Conservation (phyloP, 1,140 invertebrate genomes). For the Lucilia sericata region DNA sequence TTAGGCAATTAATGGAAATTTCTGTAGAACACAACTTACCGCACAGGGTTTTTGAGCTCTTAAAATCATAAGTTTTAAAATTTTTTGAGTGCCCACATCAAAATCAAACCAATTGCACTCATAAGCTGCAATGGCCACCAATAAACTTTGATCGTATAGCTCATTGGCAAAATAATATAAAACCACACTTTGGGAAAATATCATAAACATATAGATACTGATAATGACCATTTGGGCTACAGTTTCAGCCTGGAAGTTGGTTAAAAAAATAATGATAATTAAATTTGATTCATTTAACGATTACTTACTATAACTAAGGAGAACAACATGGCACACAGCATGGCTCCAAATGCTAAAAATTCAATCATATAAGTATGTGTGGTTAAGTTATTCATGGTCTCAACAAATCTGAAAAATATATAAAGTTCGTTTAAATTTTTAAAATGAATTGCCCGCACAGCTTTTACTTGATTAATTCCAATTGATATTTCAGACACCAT, state of each 20-base stretch:
- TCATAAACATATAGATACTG: conserved; percentile 63
- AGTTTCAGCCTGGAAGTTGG: conserved; percentile 50
- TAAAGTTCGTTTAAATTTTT: not conserved
- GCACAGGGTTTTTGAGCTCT: conserved; percentile 61
- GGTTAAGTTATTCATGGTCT: conserved; percentile 56
- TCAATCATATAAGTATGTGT: conserved; percentile 59
- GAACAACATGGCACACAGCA: conserved; percentile 59
- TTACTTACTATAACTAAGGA: conserved; percentile 57
- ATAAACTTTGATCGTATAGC: conserved; percentile 58
- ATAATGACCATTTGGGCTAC: conserved; percentile 56
- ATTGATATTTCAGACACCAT: conserved; percentile 58
- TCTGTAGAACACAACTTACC: conserved; percentile 47
- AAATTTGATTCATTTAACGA: not conserved
- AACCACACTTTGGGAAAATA: conserved; percentile 60
- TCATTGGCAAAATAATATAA: conserved; percentile 64
- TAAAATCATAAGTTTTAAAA: conserved; percentile 59
- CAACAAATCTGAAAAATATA: conserved; percentile 51
- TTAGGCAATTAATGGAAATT: not conserved
- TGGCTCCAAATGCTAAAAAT: conserved; percentile 60
- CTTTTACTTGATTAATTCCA: conserved; percentile 53
- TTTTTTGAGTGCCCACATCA: conserved; percentile 58
- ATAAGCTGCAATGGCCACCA: conserved; percentile 60
- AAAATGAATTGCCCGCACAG: no score
- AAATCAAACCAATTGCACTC: conserved; percentile 61
- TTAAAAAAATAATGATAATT: not conserved